Evolutionary conservation across 2,113 vertebrate species (phyloP).

Genomic region (Lepisosteus oculatus): DNA sequence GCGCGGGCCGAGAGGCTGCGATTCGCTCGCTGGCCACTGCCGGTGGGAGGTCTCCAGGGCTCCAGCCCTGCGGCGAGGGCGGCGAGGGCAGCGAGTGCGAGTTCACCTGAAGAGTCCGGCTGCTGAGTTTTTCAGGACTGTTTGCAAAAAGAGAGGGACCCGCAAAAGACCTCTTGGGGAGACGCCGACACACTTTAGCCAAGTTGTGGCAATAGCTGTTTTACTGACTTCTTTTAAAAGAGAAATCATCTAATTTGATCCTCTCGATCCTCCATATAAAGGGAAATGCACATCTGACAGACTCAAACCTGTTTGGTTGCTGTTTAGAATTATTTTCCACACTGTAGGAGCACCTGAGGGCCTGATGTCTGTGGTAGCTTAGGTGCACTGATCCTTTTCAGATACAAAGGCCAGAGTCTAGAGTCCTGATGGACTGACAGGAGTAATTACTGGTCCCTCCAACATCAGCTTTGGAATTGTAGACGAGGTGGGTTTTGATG

Average conservation of each 20-base stretch:
- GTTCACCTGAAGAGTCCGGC: no score
- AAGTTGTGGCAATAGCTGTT: background rate
- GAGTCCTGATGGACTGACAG: no score
- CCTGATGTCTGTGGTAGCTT: background rate
- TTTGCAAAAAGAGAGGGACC: no score
- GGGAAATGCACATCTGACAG: slow-evolving; percentile 32
- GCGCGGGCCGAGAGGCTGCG: no score
- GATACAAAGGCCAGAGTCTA: background rate
- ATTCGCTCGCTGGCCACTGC: no score
- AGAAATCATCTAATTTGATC: slow-evolving; percentile 2
- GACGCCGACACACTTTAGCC: background rate
- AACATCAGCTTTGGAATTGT: no score
- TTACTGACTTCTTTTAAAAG: background rate
- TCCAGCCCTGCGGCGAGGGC: no score
- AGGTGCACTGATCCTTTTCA: background rate
- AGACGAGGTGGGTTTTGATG: no score
- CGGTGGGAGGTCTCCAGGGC: no score
- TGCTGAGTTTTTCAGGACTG: no score
- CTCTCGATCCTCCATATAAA: slow-evolving; percentile 36
- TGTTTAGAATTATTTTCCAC: background rate
- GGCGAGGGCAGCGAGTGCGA: no score
- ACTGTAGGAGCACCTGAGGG: background rate
- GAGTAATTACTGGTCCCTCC: no score
- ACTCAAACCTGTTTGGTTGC: slow-evolving; percentile 13
- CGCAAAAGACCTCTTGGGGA: background rate